These are phyloP conservation scores for Zapornia atra DNA, from an alignment of 2,113 vertebrate genomes.

Conservation along the genomic window DNA sequence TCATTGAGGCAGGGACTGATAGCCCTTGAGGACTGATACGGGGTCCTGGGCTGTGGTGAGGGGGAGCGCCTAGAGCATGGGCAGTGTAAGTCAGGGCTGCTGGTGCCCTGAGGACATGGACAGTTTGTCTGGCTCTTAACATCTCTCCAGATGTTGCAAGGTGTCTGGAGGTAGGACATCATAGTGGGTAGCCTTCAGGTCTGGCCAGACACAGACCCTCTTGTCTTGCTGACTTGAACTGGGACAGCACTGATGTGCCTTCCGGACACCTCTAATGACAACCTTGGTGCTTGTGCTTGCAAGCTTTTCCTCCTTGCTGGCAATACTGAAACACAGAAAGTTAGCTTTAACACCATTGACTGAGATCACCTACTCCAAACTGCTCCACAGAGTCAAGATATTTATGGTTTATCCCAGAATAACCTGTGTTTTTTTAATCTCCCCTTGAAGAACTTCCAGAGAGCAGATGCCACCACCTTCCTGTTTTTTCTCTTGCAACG, in stretches of 20 bases:
- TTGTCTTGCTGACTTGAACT: neutral
- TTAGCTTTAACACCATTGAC: neutral
- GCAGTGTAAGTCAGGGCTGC: neutral
- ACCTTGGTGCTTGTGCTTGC: neutral
- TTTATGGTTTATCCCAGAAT: neutral
- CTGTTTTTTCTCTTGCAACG: neutral
- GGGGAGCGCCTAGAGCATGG: rapidly evolving
- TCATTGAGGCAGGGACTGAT: neutral
- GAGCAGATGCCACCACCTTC: neutral
- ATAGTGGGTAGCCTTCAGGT: neutral
- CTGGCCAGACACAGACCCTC: neutral
- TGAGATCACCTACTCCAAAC: neutral
- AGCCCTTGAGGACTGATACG: too few species aligned
- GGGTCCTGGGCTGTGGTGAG: neutral
- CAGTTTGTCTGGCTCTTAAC: rapidly evolving
- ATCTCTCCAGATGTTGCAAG: neutral
- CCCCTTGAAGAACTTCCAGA: neutral
- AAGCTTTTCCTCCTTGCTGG: neutral
- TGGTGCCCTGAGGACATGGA: neutral
- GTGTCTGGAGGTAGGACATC: neutral
- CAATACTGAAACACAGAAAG: neutral
- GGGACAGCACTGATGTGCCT: rapidly evolving
- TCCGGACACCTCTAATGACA: neutral
- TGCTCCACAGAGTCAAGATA: neutral
- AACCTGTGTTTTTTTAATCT: neutral